These are phyloP conservation scores for Poliocrania exsul DNA, from an alignment of 2,797 vertebrate genomes.

Conservation along the genomic window DNA sequence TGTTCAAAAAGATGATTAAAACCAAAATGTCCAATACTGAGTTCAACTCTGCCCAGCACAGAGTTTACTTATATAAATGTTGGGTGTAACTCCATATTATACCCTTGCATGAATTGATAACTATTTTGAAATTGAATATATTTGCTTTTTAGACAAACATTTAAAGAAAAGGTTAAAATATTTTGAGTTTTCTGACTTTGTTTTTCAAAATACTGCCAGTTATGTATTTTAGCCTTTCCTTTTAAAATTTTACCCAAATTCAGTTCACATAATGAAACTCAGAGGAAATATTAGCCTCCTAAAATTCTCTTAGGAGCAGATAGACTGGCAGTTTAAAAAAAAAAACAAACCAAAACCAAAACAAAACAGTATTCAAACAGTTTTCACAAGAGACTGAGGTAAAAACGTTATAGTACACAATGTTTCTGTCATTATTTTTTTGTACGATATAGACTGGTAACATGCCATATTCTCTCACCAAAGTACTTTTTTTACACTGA, in stretches of 20 bases:
- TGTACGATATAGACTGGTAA: background rate
- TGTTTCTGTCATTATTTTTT: background rate
- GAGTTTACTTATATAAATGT: background rate
- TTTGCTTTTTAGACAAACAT: background rate
- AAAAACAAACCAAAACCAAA: background rate
- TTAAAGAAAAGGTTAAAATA: background rate
- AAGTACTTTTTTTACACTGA: background rate
- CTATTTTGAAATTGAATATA: background rate
- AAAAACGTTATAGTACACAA: background rate
- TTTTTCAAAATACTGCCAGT: background rate
- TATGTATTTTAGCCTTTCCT: background rate
- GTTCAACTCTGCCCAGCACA: background rate
- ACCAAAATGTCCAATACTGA: background rate
- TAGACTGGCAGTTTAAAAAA: background rate
- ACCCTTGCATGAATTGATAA: background rate
- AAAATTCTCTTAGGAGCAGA: background rate
- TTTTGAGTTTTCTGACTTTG: rapidly evolving
- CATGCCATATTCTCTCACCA: background rate
- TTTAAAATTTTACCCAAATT: background rate
- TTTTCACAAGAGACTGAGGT: background rate
- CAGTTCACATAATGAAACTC: background rate
- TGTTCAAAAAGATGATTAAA: background rate
- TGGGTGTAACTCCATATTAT: background rate
- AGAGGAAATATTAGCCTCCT: background rate
- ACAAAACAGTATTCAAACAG: background rate